Percentiles rank a stretch among this genome's conserved stretches.
Conservation (phyloP, 2,797 vertebrate species). For the Pseudochirops corinnae region DNA sequence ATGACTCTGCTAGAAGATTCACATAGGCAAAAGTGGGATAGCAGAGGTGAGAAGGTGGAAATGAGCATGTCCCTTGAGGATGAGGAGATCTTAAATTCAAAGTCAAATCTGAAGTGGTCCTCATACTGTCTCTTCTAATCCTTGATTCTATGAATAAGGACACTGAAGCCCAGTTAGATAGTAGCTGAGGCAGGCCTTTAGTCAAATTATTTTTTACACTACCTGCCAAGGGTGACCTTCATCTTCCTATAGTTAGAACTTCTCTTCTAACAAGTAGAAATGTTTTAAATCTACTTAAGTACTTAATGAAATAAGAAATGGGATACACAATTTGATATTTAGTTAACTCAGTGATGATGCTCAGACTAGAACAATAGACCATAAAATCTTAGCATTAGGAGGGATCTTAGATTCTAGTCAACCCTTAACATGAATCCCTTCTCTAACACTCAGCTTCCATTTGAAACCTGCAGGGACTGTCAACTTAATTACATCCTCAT, state of each 20-base stretch:
- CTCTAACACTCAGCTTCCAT: background rate
- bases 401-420: too few species aligned
- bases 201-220: too few species aligned
- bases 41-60: background rate
- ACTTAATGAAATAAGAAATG: background rate
- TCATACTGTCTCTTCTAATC: background rate
- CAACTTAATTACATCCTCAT: background rate
- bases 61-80: background rate
- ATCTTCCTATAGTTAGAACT: background rate
- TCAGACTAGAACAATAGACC: background rate
- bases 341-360: background rate
- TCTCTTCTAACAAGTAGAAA: background rate
- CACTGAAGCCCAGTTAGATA: background rate
- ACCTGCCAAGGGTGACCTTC: background rate
- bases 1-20: background rate
- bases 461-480: background rate
- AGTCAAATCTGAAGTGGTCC: background rate
- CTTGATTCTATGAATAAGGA: background rate
- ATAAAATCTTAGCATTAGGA: too few species aligned
- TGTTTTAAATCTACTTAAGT: background rate
- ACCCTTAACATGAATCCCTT: too few species aligned
- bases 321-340: background rate
- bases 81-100: background rate
- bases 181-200: background rate
- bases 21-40: background rate